Evolutionary conservation across 2,797 vertebrate species (phyloP).

Genomic region (Crenuchus spilurus): DNA sequence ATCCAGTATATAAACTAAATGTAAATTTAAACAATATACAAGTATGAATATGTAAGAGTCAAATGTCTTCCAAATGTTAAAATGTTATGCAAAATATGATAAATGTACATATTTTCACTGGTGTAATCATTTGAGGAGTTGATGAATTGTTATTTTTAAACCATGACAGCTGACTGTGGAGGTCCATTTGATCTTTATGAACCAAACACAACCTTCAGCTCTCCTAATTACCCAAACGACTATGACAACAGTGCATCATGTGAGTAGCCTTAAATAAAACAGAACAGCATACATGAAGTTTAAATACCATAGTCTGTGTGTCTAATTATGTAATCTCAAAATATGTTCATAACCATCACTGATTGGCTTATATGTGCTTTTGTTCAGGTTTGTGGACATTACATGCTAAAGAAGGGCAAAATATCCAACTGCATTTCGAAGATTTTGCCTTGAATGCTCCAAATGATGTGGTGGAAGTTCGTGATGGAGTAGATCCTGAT

Average conservation of each 20-base stretch:
- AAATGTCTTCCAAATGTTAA: too few relatives aligned
- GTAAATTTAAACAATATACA: too few relatives aligned
- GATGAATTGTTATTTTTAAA: too few relatives aligned
- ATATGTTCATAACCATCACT: too few relatives aligned
- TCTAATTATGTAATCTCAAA: too few relatives aligned
- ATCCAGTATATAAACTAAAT: too few relatives aligned
- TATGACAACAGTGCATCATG: slow-evolving; percentile 31
- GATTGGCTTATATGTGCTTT: slow-evolving; percentile 1
- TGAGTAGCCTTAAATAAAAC: slow-evolving; percentile 20
- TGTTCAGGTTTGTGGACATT: slow-evolving; percentile 89
- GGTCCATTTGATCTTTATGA: slow-evolving; percentile 52
- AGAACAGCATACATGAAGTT: too few relatives aligned
- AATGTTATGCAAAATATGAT: too few relatives aligned
- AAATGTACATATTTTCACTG: too few relatives aligned
- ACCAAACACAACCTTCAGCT: slow-evolving; percentile 50
- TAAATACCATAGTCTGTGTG: too few relatives aligned
- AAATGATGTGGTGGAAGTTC: slow-evolving; percentile 85
- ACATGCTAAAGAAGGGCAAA: slow-evolving; percentile 80
- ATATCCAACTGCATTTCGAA: slow-evolving; percentile 91
- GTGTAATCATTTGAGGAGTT: too few relatives aligned
- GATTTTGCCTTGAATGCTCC: slow-evolving; percentile 81
- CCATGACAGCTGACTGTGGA: slow-evolving; percentile 46
- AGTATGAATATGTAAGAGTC: too few relatives aligned
- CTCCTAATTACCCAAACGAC: slow-evolving; percentile 46
- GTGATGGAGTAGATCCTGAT: slow-evolving; percentile 81